A percentile compares a stretch with the other conserved stretches of the same genome.
phyloP scores from a whole-genome alignment of 1,140 invertebrate species.

The Mesaphorura yosii region DNA sequence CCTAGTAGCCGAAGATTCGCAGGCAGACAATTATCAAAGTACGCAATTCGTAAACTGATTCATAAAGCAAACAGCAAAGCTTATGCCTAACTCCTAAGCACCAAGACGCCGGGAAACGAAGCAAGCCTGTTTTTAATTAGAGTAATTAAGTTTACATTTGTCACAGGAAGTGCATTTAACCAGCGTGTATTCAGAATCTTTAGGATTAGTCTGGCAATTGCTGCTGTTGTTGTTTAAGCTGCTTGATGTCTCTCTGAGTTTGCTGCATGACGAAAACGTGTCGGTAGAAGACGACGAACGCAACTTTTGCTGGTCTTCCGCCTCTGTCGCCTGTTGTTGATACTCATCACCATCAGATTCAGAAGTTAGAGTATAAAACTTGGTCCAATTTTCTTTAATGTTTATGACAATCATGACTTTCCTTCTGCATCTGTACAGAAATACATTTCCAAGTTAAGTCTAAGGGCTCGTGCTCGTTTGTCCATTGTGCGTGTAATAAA shows the following conservation, averaged over 20 bases:
- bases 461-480: not conserved
- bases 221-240: not conserved
- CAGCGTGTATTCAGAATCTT: too few relatives aligned
- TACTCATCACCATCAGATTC: not conserved
- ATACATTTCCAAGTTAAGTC: not conserved
- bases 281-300: not conserved
- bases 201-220: slow-evolving; percentile 19
- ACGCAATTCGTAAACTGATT: too few relatives aligned
- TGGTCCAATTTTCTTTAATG: not conserved
- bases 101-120: too few relatives aligned
- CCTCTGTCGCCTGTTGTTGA: not conserved
- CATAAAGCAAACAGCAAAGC: too few relatives aligned
- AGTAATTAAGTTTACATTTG: slow-evolving; percentile 32
- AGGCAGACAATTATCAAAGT: too few relatives aligned
- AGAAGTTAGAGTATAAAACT: not conserved
- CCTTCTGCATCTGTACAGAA: not conserved
- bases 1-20: too few relatives aligned
- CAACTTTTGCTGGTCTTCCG: not conserved
- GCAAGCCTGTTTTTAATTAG: slow-evolving; percentile 19
- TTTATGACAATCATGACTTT: too few relatives aligned
- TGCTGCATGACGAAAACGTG: not conserved
- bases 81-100: too few relatives aligned
- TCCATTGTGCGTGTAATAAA: not conserved
- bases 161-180: slow-evolving; percentile 31
- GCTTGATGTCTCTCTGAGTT: not conserved